A percentile compares a stretch with the other conserved stretches of the same genome.
These are phyloP conservation scores for Aspidapion aeneum DNA, from an alignment of 2,888 invertebrate species.

Conservation along the genomic window DNA sequence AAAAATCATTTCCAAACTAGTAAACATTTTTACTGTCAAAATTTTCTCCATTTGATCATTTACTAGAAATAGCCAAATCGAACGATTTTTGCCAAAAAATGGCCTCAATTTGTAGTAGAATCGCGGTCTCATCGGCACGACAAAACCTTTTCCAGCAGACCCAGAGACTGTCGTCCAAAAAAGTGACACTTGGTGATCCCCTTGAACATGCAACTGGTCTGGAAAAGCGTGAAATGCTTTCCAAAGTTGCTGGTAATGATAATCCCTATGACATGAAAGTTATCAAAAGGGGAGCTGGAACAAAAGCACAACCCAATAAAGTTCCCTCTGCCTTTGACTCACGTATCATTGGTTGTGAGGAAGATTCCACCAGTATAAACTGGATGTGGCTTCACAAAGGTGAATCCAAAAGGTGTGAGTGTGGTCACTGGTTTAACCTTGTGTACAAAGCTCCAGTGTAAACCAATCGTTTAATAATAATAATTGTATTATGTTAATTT, in stretches of 20 bases:
- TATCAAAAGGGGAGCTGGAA: slow-evolving; percentile 73
- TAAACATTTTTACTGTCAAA: no score
- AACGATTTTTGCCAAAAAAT: no score
- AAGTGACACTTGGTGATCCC: slow-evolving; percentile 78
- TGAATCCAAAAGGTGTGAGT: slow-evolving; percentile 87
- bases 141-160: slow-evolving; percentile 61
- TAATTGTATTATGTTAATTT: neutral
- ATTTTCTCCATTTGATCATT: no score
- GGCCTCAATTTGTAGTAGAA: slow-evolving; percentile 74
- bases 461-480: no score
- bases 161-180: slow-evolving; percentile 56
- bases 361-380: slow-evolving; percentile 82
- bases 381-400: slow-evolving; percentile 97
- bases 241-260: slow-evolving; percentile 82
- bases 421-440: slow-evolving; percentile 96
- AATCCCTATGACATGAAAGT: slow-evolving; percentile 84
- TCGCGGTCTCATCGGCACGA: slow-evolving; percentile 61
- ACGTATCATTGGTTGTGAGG: slow-evolving; percentile 85
- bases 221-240: slow-evolving; percentile 86
- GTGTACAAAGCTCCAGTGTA: slow-evolving; percentile 72
- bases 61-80: no score
- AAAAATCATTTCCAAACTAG: no score
- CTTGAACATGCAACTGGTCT: slow-evolving; percentile 91
- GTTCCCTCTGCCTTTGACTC: slow-evolving; percentile 89
- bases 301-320: slow-evolving; percentile 80